These are phyloP conservation scores for Misgurnus mizolepis DNA, from an alignment of 2,113 vertebrate species.

Conservation along the genomic window DNA sequence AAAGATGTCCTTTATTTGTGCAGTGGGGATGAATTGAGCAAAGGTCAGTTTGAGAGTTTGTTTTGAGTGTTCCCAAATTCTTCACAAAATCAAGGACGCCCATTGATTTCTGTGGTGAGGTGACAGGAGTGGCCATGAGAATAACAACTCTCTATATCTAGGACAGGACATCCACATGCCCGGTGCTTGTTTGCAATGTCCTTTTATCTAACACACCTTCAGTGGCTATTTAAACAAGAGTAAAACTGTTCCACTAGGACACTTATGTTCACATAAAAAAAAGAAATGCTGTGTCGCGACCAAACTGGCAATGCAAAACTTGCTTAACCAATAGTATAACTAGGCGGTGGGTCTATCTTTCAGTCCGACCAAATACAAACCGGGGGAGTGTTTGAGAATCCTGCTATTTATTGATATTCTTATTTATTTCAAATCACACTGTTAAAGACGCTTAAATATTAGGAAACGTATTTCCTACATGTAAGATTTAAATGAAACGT, in stretches of 20 bases:
- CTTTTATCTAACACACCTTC: not conserved
- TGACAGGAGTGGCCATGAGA: constrained; percentile 17
- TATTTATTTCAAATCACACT: too few relatives aligned
- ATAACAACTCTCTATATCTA: constrained; percentile 30
- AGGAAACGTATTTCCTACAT: not conserved
- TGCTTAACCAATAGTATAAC: too few relatives aligned
- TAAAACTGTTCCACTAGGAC: too few relatives aligned
- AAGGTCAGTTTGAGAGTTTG: constrained; percentile 45
- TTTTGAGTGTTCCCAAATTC: constrained; percentile 49
- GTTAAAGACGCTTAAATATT: not conserved
- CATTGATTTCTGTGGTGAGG: constrained; percentile 43
- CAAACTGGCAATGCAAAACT: too few relatives aligned
- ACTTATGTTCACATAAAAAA: too few relatives aligned
- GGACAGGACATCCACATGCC: not conserved
- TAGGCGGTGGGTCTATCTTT: too few relatives aligned
- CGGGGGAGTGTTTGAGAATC: too few relatives aligned
- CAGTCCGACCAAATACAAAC: too few relatives aligned
- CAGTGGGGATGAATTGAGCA: constrained; percentile 30
- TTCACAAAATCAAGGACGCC: constrained; percentile 46
- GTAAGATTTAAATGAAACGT: not conserved
- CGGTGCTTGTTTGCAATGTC: not conserved
- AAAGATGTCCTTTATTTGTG: constrained; percentile 46
- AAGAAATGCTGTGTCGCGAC: too few relatives aligned
- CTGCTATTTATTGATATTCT: too few relatives aligned
- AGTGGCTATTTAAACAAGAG: too few relatives aligned